phyloP scores from a whole-genome alignment of 2,797 vertebrate species.

The Lemur catta region DNA sequence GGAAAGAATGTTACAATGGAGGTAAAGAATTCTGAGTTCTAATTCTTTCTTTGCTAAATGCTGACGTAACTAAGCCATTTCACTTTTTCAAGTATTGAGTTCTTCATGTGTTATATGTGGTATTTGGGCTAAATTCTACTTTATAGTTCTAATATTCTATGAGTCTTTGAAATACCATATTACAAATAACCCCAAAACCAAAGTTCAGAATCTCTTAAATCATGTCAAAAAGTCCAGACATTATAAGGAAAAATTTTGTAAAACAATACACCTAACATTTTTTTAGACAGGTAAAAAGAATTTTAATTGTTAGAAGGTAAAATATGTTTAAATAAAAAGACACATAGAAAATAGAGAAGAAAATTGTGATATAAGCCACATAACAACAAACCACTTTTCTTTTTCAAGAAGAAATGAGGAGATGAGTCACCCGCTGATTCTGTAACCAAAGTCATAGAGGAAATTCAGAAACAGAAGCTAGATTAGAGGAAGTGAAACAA shows the following conservation, averaged over 20 bases:
- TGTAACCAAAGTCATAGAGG: conserved; percentile 63
- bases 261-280: neutral
- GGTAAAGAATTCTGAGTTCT: neutral
- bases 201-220: neutral
- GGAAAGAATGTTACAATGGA: neutral
- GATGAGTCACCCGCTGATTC: conserved; percentile 76
- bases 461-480: conserved; percentile 71
- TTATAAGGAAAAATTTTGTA: neutral
- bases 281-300: neutral
- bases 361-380: neutral
- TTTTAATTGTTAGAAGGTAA: neutral
- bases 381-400: neutral
- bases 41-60: neutral
- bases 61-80: neutral
- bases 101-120: neutral
- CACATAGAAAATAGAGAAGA: neutral
- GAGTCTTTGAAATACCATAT: neutral
- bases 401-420: conserved; percentile 67
- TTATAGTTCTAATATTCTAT: neutral
- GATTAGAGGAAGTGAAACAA: conserved; percentile 49
- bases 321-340: conserved; percentile 14
- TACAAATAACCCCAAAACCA: neutral
- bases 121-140: neutral
- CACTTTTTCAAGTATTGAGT: neutral
- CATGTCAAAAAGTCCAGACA: neutral